These are phyloP conservation scores for Sisor rabdophorus DNA, from an alignment of 2,113 vertebrate species.

Conservation along the genomic window DNA sequence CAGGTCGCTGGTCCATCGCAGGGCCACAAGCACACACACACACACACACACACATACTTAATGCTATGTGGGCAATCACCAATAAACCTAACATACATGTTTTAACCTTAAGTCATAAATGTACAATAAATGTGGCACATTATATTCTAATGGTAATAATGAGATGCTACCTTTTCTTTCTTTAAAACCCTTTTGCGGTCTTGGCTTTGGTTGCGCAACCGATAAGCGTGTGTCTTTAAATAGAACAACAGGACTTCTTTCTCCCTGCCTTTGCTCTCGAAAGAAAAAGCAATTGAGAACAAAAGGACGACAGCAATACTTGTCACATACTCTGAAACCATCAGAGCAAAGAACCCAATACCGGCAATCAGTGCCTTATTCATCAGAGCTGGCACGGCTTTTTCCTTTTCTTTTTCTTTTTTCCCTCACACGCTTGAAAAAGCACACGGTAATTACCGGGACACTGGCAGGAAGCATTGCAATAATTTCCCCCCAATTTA, in stretches of 20 bases:
- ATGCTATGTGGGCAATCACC: too few relatives aligned
- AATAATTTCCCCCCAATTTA: slow-evolving; percentile 74
- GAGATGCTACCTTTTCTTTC: slow-evolving; percentile 36
- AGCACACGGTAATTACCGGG: slow-evolving; percentile 69
- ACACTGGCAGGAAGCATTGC: slow-evolving; percentile 64
- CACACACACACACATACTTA: too few relatives aligned
- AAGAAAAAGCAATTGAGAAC: slow-evolving; percentile 17
- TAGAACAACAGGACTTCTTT: slow-evolving; percentile 36
- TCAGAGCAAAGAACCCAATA: slow-evolving; percentile 66
- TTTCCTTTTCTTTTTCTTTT: slow-evolving; percentile 26
- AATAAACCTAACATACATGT: too few relatives aligned
- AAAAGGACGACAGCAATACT: slow-evolving; percentile 51
- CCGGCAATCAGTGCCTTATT: slow-evolving; percentile 69
- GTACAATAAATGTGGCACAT: slow-evolving; percentile 14
- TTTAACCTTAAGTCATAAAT: slow-evolving; percentile 50
- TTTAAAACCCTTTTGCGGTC: slow-evolving; percentile 42
- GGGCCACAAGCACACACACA: too few relatives aligned
- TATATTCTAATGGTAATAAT: slow-evolving; percentile 19
- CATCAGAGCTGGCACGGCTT: slow-evolving; percentile 58
- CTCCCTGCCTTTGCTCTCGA: slow-evolving; percentile 22
- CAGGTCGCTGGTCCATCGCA: too few relatives aligned
- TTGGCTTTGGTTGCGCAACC: slow-evolving; percentile 23
- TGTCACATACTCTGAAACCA: slow-evolving; percentile 62
- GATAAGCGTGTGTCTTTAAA: slow-evolving; percentile 45
- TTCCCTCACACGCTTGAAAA: slow-evolving; percentile 56